A percentile compares a stretch with the other conserved stretches of the same genome.
Evolutionary conservation across 2,888 invertebrate genomes (phyloP).

Genomic region (Ichneumoninae sp.): DNA sequence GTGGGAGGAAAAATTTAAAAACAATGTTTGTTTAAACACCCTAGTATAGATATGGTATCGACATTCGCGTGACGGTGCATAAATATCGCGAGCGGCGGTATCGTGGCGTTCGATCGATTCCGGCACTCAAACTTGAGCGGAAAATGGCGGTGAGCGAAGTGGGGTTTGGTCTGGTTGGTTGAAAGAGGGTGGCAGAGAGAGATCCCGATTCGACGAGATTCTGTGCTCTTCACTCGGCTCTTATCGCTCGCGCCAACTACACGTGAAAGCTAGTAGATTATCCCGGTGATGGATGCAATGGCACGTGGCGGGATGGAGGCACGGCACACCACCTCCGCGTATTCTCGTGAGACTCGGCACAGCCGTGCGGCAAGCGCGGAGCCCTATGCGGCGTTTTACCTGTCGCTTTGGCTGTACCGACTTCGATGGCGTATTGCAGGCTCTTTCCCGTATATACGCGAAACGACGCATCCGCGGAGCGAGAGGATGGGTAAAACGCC

Average conservation of each 20-base stretch:
- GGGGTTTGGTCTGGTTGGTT: background rate
- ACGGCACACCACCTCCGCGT: constrained; percentile 5
- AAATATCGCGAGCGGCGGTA: constrained; percentile 42
- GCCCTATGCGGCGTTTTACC: constrained; percentile 7
- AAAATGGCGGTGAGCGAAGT: constrained; percentile 29
- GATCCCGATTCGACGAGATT: constrained; percentile 35
- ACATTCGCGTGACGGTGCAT: constrained; percentile 61
- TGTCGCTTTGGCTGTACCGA: background rate
- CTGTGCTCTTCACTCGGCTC: constrained; percentile 25
- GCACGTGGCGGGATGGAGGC: constrained; percentile 52
- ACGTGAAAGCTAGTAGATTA: constrained; percentile 54
- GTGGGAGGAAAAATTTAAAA: too few relatives aligned
- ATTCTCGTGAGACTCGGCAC: constrained; percentile 48
- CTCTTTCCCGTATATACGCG: background rate
- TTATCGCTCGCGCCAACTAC: constrained; percentile 33
- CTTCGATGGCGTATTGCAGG: background rate
- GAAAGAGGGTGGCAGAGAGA: background rate
- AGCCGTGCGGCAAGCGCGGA: constrained; percentile 13
- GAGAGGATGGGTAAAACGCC: background rate
- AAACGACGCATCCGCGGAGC: background rate
- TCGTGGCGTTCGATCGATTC: constrained; percentile 49
- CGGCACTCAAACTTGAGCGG: constrained; percentile 47
- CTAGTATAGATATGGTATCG: constrained; percentile 40
- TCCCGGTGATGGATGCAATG: constrained; percentile 58
- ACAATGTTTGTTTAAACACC: too few relatives aligned